Conservation (phyloP, 1,140 invertebrate species). For the Drosophila mojavensis region DNA sequence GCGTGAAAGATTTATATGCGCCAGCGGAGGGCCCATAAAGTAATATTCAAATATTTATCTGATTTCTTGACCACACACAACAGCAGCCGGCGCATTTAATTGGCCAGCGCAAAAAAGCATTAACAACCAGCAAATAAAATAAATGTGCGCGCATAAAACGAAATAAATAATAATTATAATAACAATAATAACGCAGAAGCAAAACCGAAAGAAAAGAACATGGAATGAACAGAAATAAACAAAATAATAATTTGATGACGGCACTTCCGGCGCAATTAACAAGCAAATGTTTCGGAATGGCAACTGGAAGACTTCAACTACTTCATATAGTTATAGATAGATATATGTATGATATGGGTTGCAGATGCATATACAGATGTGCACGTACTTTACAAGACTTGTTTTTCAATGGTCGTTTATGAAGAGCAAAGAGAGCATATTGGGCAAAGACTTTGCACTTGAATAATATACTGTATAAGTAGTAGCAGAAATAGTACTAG, state of each 20-base stretch:
- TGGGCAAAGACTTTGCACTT: too few relatives aligned
- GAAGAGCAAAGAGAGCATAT: too few relatives aligned
- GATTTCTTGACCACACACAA: conserved; percentile 61
- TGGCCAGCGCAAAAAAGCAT: conserved; percentile 41
- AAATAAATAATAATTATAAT: conserved; percentile 34
- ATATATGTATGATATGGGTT: neutral
- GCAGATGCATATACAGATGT: neutral
- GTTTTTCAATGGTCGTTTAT: too few relatives aligned
- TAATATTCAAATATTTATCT: conserved; percentile 25
- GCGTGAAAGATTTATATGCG: conserved; percentile 52
- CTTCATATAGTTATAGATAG: neutral
- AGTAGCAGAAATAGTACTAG: too few relatives aligned
- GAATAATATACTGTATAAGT: too few relatives aligned
- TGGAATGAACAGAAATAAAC: conserved; percentile 7
- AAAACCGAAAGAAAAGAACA: conserved; percentile 18
- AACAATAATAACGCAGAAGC: conserved; percentile 18
- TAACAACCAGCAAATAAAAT: conserved; percentile 56
- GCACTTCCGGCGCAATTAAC: conserved; percentile 76
- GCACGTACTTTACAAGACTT: conserved; percentile 1
- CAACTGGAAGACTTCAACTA: conserved; percentile 29
- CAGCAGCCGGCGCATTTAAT: conserved; percentile 29
- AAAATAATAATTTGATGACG: conserved; percentile 62
- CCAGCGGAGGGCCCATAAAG: conserved; percentile 43
- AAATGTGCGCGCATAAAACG: conserved; percentile 53
- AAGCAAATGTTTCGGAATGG: conserved; percentile 54